Evolutionary conservation across 2,888 invertebrate genomes (phyloP), one percentile per base, ranked within the genome.

Genomic region (Drosophila nr. fundita): DNA sequence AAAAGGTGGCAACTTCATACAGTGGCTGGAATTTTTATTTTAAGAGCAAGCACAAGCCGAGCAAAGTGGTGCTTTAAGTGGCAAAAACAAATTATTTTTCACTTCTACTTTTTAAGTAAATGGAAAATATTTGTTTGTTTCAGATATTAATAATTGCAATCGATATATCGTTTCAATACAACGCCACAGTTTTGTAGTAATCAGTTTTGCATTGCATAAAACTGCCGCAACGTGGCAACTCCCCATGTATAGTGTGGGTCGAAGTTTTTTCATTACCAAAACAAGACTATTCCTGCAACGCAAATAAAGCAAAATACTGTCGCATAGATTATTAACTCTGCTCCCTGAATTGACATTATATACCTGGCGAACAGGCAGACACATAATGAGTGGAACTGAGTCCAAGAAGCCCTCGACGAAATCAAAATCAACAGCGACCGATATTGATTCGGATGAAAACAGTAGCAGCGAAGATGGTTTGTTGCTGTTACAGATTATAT

Each of bases 401-500:
- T 24, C 45, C n/a, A 48, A 49, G 21, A 30, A 49, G n/a, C 49
- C 65, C 18, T 32, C 61, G 34, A 42, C 55, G 18, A 42, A 34
- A 36, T 45, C 63, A 24, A 34, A 60, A 32, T 42, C 29, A 55
- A 32, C 68, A 40, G 55, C 45, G 40, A 18, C 68, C 13, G 68
- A 68, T 10, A 42, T 62, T 15, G 65, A 76, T 42, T 68, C 72
- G 15, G 77, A 76, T 45, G 45, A 24, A 45, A 45, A 18, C 34
- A 73, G 69, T 30, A 45, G 50, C 29, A 63, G 42, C 49, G 72
- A 65, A 18, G 61, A 48, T 38, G 80, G 76, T 78, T 60, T 67
- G 24, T 36, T 49, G 7, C 45, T 38, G 21, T 8, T 36, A 21
- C 21, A 48, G 24, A 61, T 55, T 18, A 4, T 34, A 11, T 42